Percentiles rank a stretch among this genome's conserved stretches.
These are phyloP conservation scores for Watsonalla binaria DNA, from an alignment of 2,888 invertebrate genomes.

Conservation along the genomic window DNA sequence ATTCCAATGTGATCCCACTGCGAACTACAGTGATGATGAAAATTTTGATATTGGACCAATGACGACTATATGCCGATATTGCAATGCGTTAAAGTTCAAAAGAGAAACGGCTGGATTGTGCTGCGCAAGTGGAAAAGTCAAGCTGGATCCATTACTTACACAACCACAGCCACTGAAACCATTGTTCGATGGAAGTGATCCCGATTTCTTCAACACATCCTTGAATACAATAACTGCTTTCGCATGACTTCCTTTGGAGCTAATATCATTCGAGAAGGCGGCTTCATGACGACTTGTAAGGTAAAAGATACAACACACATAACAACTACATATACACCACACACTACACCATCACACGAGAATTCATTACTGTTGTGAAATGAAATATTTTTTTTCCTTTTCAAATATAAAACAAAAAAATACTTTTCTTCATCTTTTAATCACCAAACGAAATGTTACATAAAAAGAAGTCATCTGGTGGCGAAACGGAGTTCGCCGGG, in stretches of 20 bases:
- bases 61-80: constrained; percentile 34
- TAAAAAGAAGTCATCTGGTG: too few relatives aligned
- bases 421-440: neutral
- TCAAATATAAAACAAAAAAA: constrained; percentile 4
- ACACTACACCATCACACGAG: constrained; percentile 8
- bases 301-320: constrained; percentile 24
- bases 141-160: constrained; percentile 35
- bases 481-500: too few relatives aligned
- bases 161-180: constrained; percentile 41
- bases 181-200: constrained; percentile 22
- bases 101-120: constrained; percentile 47
- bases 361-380: too few relatives aligned
- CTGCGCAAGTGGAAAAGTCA: constrained; percentile 47
- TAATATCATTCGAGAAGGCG: constrained; percentile 26
- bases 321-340: constrained; percentile 13
- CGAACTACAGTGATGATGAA: constrained; percentile 20
- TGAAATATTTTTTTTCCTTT: neutral
- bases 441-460: too few relatives aligned
- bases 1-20: constrained; percentile 27
- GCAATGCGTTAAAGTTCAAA: constrained; percentile 36
- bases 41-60: constrained; percentile 32
- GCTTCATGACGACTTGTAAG: constrained; percentile 28
- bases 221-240: constrained; percentile 31
- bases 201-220: constrained; percentile 26
- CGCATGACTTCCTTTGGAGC: constrained; percentile 34